Evolutionary conservation across 2,113 vertebrate species (phyloP), one percentile per base, ranked within the genome.

Genomic region (Sphyrna mokarran): DNA sequence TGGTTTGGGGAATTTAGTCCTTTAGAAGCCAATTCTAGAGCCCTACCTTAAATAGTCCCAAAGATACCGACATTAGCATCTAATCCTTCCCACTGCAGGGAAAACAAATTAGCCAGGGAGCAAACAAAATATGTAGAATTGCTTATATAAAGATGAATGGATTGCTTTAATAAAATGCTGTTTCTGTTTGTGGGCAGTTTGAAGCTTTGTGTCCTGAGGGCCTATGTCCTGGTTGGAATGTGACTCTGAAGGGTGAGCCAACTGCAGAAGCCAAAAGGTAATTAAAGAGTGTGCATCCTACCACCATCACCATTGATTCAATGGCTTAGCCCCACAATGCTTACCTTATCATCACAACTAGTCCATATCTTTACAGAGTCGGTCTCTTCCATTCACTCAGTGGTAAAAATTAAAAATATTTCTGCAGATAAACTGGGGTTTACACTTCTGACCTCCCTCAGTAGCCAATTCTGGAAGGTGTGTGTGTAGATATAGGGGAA

Each of bases 151-250:
- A n/a, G 33, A 40, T 14, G 68, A 93, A 22, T 93, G 58, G 33
- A 37, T 93, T 63, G 13, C 22, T 70, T 70, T 43, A 43, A 70
- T 95, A 70, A 95, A 40, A 58, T 58, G 16, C 33, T n/a, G 13
- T 43, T 58, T 95, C 37, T 96, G 95, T 96, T 26, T 0, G 0
- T 69, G 0, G 9, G 70, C 96, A 98, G 98, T 98, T 98, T 0
- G 98, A 98, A 97, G 98, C 98, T n/a, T 97, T 97, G 96, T 97
- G 97, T 85, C 98, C 98, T 0, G 97, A 97, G n/a, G 98, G 98
- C 87, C 96, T 98, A 96, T 98, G 97, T 96, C 98, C 98, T 0
- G 98, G 98, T 95, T 98, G 98, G 98, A 98, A 97, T 87, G 0
- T 98, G 94, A 96, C 97, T 33, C 96, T 98, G 69, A 98, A 97